These are phyloP conservation scores for Perdix hodgsoniae DNA, from an alignment of 2,797 vertebrate species.

Conservation along the genomic window DNA sequence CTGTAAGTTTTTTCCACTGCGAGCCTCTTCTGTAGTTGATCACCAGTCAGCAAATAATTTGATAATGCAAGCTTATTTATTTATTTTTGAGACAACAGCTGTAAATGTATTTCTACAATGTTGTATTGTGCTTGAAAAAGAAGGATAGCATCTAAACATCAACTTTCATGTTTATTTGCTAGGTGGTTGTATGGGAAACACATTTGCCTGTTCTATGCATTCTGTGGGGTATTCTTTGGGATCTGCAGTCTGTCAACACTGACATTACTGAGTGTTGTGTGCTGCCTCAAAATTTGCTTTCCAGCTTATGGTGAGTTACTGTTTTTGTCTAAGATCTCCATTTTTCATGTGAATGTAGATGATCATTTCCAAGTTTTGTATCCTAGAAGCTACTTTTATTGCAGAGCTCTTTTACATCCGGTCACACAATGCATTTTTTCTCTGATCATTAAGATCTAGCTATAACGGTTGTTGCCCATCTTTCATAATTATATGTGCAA, in stretches of 20 bases:
- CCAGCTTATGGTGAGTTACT: constrained; percentile 82
- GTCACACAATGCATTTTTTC: not conserved
- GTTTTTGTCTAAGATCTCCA: not conserved
- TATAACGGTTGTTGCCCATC: not conserved
- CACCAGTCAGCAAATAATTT: not conserved
- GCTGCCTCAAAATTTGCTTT: constrained; percentile 88
- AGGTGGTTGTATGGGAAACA: constrained; percentile 77
- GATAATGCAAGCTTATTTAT: not conserved
- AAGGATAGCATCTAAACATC: not conserved
- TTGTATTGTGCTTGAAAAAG: not conserved
- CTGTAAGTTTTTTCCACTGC: not conserved
- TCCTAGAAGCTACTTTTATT: not conserved
- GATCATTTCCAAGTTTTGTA: not conserved
- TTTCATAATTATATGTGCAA: not conserved
- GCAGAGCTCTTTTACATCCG: not conserved
- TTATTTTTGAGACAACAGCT: not conserved
- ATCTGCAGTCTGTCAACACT: constrained; percentile 86
- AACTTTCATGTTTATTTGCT: not conserved
- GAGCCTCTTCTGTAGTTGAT: not conserved
- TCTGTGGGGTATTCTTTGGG: constrained; percentile 86
- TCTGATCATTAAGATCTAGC: not conserved
- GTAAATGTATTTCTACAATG: not conserved
- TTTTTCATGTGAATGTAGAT: not conserved
- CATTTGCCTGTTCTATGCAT: constrained; percentile 79
- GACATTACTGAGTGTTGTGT: constrained; percentile 85